phyloP scores from a whole-genome alignment of 1,140 invertebrate genomes.

The Leucophenga varia region DNA sequence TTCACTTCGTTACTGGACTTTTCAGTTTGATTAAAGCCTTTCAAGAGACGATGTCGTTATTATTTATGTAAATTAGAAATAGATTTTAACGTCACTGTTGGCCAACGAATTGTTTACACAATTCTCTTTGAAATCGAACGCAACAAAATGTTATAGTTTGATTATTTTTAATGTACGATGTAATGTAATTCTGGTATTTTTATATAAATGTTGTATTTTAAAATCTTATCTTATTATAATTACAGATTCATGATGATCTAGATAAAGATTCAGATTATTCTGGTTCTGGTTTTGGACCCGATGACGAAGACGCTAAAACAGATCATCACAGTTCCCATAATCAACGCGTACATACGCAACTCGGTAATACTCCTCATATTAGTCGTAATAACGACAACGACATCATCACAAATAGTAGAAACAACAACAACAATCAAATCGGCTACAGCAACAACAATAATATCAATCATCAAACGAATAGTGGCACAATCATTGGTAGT shows the following conservation, averaged over 20 bases:
- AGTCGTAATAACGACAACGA: slow-evolving; percentile 52
- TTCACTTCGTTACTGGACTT: no score
- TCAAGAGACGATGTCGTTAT: no score
- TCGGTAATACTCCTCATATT: slow-evolving; percentile 41
- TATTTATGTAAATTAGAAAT: no score
- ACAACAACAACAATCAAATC: slow-evolving; percentile 33
- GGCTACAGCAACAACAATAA: slow-evolving; percentile 46
- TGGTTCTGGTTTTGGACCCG: slow-evolving; percentile 69
- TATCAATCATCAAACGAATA: slow-evolving; percentile 54
- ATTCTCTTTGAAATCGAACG: no score
- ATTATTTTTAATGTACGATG: neutral
- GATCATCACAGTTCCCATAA: slow-evolving; percentile 25
- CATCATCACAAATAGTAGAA: slow-evolving; percentile 22
- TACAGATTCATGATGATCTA: slow-evolving; percentile 58
- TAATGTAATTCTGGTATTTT: slow-evolving; percentile 6
- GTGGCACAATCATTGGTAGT: slow-evolving; percentile 56
- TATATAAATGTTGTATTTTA: no score
- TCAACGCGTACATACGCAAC: slow-evolving; percentile 24
- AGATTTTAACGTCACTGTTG: no score
- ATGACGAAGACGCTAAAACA: slow-evolving; percentile 64
- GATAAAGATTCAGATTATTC: slow-evolving; percentile 68
- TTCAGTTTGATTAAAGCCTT: no score
- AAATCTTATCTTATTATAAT: slow-evolving; percentile 1
- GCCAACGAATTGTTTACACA: no score
- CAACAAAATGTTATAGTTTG: neutral